Percentiles rank a stretch among this genome's conserved stretches.
Evolutionary conservation across 2,888 invertebrate genomes (phyloP).

Genomic region (Bombyx huttoni): DNA sequence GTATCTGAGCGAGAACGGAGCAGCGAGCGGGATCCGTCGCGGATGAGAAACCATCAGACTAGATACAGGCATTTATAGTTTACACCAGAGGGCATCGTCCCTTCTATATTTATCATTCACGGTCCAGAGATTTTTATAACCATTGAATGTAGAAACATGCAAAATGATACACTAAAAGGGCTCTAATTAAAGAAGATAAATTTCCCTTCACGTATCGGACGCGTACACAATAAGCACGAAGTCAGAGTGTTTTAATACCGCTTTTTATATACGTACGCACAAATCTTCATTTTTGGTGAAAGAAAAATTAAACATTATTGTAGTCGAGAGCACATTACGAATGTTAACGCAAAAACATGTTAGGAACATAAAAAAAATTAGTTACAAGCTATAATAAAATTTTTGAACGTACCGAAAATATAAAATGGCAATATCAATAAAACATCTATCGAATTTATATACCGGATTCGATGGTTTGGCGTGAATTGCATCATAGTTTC

Average conservation of each 20-base stretch:
- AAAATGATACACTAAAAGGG: background rate
- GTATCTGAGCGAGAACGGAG: slow-evolving; percentile 13
- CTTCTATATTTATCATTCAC: slow-evolving; percentile 37
- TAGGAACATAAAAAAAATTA: background rate
- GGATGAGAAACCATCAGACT: slow-evolving; percentile 34
- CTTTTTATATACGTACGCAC: no score
- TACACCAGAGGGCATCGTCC: slow-evolving; percentile 40
- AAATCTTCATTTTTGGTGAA: background rate
- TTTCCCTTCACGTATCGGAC: background rate
- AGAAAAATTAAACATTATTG: background rate
- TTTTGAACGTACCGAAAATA: background rate
- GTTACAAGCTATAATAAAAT: background rate
- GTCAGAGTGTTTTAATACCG: no score
- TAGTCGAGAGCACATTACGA: background rate
- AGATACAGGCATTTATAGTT: slow-evolving; percentile 17
- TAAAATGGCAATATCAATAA: background rate
- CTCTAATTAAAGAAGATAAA: background rate
- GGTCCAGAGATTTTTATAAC: slow-evolving; percentile 27
- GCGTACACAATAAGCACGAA: background rate
- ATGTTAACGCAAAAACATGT: background rate
- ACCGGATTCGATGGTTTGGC: background rate
- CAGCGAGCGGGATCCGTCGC: slow-evolving; percentile 20
- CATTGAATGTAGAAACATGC: slow-evolving; percentile 5
- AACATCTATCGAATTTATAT: background rate
- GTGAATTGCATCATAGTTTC: slow-evolving; percentile 24